phyloP scores from a whole-genome alignment of 2,797 vertebrate genomes.

The Eidolon dupreanum region DNA sequence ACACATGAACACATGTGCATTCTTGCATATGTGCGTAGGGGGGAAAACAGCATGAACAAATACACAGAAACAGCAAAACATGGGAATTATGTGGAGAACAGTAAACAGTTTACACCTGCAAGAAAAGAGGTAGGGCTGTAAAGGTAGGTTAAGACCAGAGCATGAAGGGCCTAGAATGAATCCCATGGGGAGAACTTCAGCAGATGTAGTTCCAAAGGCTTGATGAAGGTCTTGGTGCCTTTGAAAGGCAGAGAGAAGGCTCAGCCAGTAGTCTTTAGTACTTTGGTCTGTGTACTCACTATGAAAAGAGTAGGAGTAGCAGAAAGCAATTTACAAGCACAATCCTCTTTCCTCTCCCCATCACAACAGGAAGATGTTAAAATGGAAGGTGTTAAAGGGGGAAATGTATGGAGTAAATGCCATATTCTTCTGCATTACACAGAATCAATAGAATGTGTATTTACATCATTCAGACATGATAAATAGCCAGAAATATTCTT shows the following conservation, averaged over 20 bases:
- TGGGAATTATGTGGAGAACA: neutral
- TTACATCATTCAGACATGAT: neutral
- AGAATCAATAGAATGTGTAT: neutral
- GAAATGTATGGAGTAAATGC: neutral
- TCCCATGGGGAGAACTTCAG: neutral
- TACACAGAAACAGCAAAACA: neutral
- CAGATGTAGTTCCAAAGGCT: neutral
- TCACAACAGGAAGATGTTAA: neutral
- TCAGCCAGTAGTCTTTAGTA: neutral
- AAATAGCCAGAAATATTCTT: neutral
- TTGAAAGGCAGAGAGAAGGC: neutral
- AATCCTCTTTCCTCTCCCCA: neutral
- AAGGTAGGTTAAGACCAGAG: neutral
- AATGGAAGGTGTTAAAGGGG: neutral
- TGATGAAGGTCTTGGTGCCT: neutral
- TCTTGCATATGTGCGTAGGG: no score
- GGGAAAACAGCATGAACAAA: neutral
- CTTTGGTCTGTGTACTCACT: neutral
- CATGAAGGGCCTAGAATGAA: neutral
- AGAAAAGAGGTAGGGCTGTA: neutral
- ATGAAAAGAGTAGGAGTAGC: neutral
- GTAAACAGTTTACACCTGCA: neutral
- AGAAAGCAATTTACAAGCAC: neutral
- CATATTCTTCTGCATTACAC: conserved; percentile 36
- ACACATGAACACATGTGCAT: no score